Evolutionary conservation across 2,113 vertebrate genomes (phyloP), one percentile per base, ranked within the genome.

Genomic region (Columbina picui): DNA sequence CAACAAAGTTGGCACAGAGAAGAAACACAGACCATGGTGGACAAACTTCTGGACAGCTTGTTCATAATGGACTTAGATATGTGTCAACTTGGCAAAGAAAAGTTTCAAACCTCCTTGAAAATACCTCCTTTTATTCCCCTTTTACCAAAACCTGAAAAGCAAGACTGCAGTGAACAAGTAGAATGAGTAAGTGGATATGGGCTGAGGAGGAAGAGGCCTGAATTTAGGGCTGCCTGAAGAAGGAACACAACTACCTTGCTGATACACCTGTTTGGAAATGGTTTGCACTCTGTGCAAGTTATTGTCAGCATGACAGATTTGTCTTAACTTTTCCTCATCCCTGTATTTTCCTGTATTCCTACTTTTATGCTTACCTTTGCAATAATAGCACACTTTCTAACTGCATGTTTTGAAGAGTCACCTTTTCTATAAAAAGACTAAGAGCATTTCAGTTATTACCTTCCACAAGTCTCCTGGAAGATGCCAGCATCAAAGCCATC

Each of bases 401-500:
- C 12, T 12, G 23, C 12, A 9, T 11, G 5, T n/a, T 89, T 76
- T 18, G 6, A 84, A 65, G 13, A 22, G 53, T 19, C 11, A 55
- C 36, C 29, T 68, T 84, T 71, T 25, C 69, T 50, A 11, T 7
- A 30, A 63, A 87, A 73, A 64, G 9, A 32, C 27, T 30, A 59
- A 86, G 63, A 34, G 3, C 4, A 15, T 50, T 79, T 47, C 29
- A 65, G 21, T 50, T 59, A 56, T 94, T 97, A 99, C 98, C 98
- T 97, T 98, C 97, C 38, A 98, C 36, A 7, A 99, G 69, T 26
- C 96, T 98, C 49, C 98, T 96, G 52, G 99, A 97, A 5, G 98
- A 98, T 4, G 98, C 98, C 82, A 99, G 96, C 59, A 99, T 96
- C 82, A 99, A 94, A 84, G 95, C 97, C 97, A 99, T 98, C 10